phyloP scores from a whole-genome alignment of 2,888 invertebrate genomes.

The Heliconius ethilla region DNA sequence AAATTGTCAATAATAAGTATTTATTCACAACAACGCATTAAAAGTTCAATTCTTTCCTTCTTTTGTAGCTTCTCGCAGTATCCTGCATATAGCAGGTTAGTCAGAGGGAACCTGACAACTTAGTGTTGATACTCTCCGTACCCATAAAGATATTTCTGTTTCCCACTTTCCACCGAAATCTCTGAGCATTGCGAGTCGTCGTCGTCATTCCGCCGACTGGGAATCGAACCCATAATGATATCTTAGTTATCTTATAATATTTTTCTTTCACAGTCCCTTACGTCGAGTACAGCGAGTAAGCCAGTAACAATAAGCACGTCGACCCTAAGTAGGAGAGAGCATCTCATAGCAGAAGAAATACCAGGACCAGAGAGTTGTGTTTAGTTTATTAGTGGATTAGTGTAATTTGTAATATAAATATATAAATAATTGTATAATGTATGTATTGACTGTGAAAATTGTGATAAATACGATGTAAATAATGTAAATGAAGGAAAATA shows the following conservation, averaged over 20 bases:
- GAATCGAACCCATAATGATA: too few relatives aligned
- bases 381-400: slow-evolving; percentile 54
- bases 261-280: slow-evolving; percentile 57
- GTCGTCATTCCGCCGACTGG: too few relatives aligned
- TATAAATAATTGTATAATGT: slow-evolving; percentile 52
- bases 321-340: slow-evolving; percentile 73
- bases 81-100: too few relatives aligned
- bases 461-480: slow-evolving; percentile 62
- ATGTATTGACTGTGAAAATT: slow-evolving; percentile 63
- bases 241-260: not conserved
- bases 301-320: slow-evolving; percentile 57
- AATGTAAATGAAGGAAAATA: slow-evolving; percentile 50
- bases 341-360: slow-evolving; percentile 77
- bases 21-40: too few relatives aligned
- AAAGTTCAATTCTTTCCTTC: too few relatives aligned
- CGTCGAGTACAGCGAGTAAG: slow-evolving; percentile 63
- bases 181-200: too few relatives aligned
- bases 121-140: too few relatives aligned
- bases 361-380: slow-evolving; percentile 80
- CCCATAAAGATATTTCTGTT: too few relatives aligned
- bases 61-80: too few relatives aligned
- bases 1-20: too few relatives aligned
- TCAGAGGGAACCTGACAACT: too few relatives aligned
- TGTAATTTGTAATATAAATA: slow-evolving; percentile 39
- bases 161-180: too few relatives aligned